phyloP scores from a whole-genome alignment of 2,888 invertebrate genomes.

The Tortrix viridana region DNA sequence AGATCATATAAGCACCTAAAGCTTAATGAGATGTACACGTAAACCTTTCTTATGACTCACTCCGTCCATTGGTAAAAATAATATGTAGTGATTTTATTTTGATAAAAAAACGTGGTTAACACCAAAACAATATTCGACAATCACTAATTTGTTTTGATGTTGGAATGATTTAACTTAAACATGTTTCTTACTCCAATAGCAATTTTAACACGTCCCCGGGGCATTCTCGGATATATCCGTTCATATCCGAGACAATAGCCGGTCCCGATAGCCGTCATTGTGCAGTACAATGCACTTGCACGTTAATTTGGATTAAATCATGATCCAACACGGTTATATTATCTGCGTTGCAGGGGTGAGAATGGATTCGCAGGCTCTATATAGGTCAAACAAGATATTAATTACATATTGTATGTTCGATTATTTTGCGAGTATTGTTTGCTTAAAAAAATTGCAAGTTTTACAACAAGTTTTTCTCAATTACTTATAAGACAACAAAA shows the following conservation, averaged over 20 bases:
- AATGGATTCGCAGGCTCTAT: background rate
- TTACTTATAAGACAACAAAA: background rate
- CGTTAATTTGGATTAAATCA: slow-evolving; percentile 31
- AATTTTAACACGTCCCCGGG: background rate
- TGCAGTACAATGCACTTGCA: slow-evolving; percentile 17
- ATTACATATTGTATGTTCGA: background rate
- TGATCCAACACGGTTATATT: slow-evolving; percentile 1
- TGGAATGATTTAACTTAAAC: too few relatives aligned
- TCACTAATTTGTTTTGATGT: too few relatives aligned
- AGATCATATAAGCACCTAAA: too few relatives aligned
- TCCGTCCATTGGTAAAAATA: too few relatives aligned
- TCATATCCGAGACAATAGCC: slow-evolving; percentile 14
- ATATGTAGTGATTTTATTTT: too few relatives aligned
- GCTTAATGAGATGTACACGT: too few relatives aligned
- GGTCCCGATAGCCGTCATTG: slow-evolving; percentile 6
- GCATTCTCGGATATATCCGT: background rate
- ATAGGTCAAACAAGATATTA: background rate
- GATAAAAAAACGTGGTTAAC: too few relatives aligned
- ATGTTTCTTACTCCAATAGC: too few relatives aligned
- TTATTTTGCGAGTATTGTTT: too few relatives aligned
- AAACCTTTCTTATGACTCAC: too few relatives aligned
- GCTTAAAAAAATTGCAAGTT: too few relatives aligned
- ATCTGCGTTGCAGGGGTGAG: background rate
- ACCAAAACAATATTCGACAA: too few relatives aligned
- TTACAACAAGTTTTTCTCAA: background rate